Evolutionary conservation across 2,113 vertebrate genomes (phyloP).

Genomic region (Formicarius rufipectus): DNA sequence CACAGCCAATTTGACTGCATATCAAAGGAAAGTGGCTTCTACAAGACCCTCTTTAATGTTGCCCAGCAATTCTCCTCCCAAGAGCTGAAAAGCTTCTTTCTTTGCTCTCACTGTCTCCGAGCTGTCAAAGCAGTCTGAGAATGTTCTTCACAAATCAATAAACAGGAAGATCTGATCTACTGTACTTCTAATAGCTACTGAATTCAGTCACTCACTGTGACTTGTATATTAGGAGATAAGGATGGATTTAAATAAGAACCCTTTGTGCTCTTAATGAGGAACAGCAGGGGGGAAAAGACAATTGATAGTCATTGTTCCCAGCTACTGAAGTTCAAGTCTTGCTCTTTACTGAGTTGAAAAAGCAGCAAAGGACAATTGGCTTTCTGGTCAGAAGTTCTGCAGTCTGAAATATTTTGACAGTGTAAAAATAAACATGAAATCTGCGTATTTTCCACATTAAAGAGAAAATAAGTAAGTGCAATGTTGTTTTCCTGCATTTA

Average conservation of each 20-base stretch:
- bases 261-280: conserved; percentile 39
- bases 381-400: background rate
- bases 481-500: background rate
- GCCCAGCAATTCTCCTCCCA: conserved; percentile 11
- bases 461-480: background rate
- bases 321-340: background rate
- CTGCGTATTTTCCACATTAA: background rate
- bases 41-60: conserved; percentile 47
- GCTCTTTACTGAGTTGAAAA: background rate
- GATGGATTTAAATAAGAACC: conserved; percentile 33
- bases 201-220: background rate
- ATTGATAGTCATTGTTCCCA: background rate
- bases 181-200: background rate
- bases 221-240: conserved; percentile 1
- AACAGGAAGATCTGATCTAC: conserved; percentile 50
- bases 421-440: background rate
- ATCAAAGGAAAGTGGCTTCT: conserved; percentile 52
- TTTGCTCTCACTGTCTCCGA: conserved; percentile 26
- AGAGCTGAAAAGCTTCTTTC: conserved; percentile 64
- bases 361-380: background rate
- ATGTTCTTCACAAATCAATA: conserved; percentile 62
- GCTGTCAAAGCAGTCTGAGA: conserved; percentile 31
- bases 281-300: background rate
- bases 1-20: conserved; percentile 1
- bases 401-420: background rate